Evolutionary conservation across 2,113 vertebrate species (phyloP), one percentile per base, ranked within the genome.

Genomic region (Amblyopsis rosae): DNA sequence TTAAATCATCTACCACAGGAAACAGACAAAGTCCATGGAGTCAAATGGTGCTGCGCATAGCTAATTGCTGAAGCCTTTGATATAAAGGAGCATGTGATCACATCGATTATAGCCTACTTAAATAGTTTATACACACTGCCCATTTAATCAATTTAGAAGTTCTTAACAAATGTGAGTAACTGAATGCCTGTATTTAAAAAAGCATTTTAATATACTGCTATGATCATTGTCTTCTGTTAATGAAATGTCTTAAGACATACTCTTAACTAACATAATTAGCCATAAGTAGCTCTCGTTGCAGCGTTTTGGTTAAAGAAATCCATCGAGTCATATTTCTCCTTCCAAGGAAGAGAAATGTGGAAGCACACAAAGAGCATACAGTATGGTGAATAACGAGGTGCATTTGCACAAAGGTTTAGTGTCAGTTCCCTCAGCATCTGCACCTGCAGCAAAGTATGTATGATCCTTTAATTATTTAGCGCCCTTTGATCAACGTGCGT

Each of bases 121-220:
- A 80, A 81, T 72, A 70, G 65, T 77, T 73, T 70, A 69, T 65
- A 82, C 53, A 76, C 79, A 76, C 59, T 76, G 53, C 46, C 70
- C 67, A 72, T 26, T 84, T 87, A 87, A 90, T 90, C 82, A 90
- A 87, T 48, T 80, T 51, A 80, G 80, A 78, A 61, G 75, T 86
- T 86, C 80, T 89, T 80, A 90, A 81, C 68, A 62, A 83, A 82
- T 65, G 57, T 57, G 62, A 71, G 66, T 73, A 83, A 84, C 78
- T 72, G 76, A 82, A 54, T 57, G 63, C 73, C 62, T 77, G 77
- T 65, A 68, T 74, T 26, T 26, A 72, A 75, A 82, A 32, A 74
- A 47, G 77, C 76, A 62, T 63, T 41, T 41, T 41, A 41, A 3
- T 5, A 41, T 41, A 41, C 4, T 41, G 35, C 5, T 41, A 6